These are phyloP conservation scores for Orthosia cruda DNA, from an alignment of 2,888 invertebrate species.

Conservation along the genomic window DNA sequence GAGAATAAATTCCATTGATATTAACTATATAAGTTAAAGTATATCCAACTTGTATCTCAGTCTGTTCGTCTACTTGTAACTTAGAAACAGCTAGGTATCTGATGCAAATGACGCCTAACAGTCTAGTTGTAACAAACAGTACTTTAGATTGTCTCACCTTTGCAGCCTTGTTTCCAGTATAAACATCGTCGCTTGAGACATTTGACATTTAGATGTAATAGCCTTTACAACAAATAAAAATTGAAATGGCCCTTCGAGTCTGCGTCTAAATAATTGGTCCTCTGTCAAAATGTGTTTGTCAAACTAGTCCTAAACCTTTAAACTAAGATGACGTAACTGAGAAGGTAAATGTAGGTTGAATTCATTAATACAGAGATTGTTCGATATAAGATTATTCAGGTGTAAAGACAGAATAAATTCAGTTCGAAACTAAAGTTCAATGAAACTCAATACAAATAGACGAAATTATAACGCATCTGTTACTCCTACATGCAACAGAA, in stretches of 20 bases:
- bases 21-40: constrained; percentile 38
- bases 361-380: constrained; percentile 41
- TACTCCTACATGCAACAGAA: constrained; percentile 46
- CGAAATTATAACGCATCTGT: constrained; percentile 29
- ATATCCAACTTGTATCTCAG: constrained; percentile 45
- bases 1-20: constrained; percentile 61
- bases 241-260: neutral
- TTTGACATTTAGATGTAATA: constrained; percentile 20
- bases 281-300: constrained; percentile 5
- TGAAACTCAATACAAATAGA: constrained; percentile 40
- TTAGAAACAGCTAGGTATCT: constrained; percentile 35
- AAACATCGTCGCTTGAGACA: neutral
- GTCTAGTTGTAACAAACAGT: constrained; percentile 43
- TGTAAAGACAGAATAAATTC: constrained; percentile 22
- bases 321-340: constrained; percentile 32
- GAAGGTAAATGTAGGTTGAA: constrained; percentile 39
- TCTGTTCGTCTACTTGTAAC: constrained; percentile 52
- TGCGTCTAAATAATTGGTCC: constrained; percentile 32
- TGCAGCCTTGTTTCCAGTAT: constrained; percentile 15
- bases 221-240: constrained; percentile 11
- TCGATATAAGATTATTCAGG: constrained; percentile 26
- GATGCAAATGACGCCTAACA: constrained; percentile 52
- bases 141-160: constrained; percentile 38
- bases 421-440: constrained; percentile 42
- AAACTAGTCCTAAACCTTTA: constrained; percentile 14